phyloP scores from a whole-genome alignment of 2,888 invertebrate genomes.

The Agriopis marginaria region DNA sequence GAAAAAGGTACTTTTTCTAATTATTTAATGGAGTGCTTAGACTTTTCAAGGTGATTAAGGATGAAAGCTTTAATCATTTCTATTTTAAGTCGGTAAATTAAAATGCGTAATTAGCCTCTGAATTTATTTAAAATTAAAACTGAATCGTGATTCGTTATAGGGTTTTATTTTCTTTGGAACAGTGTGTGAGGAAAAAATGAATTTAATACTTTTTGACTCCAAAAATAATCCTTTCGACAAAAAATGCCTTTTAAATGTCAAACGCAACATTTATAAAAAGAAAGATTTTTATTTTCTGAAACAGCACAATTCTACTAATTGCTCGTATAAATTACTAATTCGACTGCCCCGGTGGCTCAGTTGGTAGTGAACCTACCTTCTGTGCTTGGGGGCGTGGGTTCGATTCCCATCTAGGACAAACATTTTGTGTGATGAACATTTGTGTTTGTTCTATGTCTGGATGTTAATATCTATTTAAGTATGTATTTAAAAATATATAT shows the following conservation, averaged over 20 bases:
- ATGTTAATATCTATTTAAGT: too few relatives aligned
- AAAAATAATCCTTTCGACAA: background rate
- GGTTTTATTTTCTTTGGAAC: background rate
- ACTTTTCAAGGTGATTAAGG: conserved; percentile 25
- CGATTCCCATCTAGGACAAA: too few relatives aligned
- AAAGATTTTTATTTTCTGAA: background rate
- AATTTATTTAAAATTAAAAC: background rate
- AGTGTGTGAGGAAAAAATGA: background rate
- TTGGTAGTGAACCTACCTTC: too few relatives aligned
- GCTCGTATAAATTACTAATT: too few relatives aligned
- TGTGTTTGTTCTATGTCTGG: too few relatives aligned
- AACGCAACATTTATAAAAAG: background rate
- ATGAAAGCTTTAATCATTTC: conserved; percentile 16
- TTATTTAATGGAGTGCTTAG: conserved; percentile 34
- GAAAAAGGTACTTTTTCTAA: conserved; percentile 22
- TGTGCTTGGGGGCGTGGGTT: too few relatives aligned
- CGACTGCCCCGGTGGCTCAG: too few relatives aligned
- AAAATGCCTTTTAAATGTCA: background rate
- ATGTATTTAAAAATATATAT: too few relatives aligned
- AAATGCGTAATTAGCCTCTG: conserved; percentile 1
- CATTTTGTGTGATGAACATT: too few relatives aligned
- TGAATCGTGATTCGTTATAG: background rate
- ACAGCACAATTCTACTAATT: too few relatives aligned
- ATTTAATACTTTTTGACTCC: background rate
- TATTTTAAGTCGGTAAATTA: conserved; percentile 1